These are phyloP conservation scores for Coreius guichenoti DNA, from an alignment of 2,797 vertebrate genomes.

Conservation along the genomic window DNA sequence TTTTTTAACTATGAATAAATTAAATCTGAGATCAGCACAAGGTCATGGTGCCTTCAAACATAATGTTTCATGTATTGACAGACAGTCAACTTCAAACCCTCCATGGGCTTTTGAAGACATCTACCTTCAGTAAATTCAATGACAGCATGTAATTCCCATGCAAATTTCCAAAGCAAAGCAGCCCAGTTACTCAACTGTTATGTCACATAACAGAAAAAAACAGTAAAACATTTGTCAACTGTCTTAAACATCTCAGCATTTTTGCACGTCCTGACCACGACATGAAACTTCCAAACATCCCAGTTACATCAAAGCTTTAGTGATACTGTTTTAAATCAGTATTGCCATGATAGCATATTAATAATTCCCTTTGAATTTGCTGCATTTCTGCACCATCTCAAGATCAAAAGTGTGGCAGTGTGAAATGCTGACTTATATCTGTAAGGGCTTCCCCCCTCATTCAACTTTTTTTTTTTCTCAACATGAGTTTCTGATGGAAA, in stretches of 20 bases:
- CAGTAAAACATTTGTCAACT: neutral
- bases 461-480: neutral
- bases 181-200: neutral
- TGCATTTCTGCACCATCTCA: slow-evolving; percentile 61
- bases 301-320: slow-evolving; percentile 66
- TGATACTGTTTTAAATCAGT: slow-evolving; percentile 62
- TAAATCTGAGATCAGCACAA: slow-evolving; percentile 30
- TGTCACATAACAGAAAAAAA: neutral
- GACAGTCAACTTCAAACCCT: slow-evolving; percentile 41
- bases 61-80: slow-evolving; percentile 43
- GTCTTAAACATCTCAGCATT: neutral
- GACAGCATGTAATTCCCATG: neutral
- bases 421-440: slow-evolving; percentile 66
- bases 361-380: slow-evolving; percentile 76
- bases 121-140: slow-evolving; percentile 15
- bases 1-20: slow-evolving; percentile 24
- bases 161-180: neutral
- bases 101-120: slow-evolving; percentile 29
- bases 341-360: slow-evolving; percentile 67
- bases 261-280: slow-evolving; percentile 61
- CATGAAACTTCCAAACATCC: slow-evolving; percentile 63
- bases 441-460: slow-evolving; percentile 23
- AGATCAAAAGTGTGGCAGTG: slow-evolving; percentile 69
- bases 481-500: slow-evolving; percentile 5
- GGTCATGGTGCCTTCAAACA: neutral